A percentile compares a stretch with the other conserved stretches of the same genome.
Conservation (phyloP, 2,888 invertebrate species). For the Plebejus anna region DNA sequence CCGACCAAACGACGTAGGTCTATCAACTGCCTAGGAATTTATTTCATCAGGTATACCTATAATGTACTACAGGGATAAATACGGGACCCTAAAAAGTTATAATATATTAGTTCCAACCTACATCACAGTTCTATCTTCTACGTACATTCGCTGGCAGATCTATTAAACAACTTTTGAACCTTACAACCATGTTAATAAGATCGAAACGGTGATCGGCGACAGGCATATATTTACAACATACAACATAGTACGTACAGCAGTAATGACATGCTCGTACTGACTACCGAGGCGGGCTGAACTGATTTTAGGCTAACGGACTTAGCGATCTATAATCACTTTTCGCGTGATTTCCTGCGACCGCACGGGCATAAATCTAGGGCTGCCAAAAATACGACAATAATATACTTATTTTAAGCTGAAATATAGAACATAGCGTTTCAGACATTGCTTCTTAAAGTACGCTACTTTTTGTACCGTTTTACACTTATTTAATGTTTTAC, state of each 20-base stretch:
- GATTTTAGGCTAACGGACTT: slow-evolving; percentile 62
- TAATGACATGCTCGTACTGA: slow-evolving; percentile 35
- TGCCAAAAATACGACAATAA: slow-evolving; percentile 35
- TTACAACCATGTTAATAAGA: background rate
- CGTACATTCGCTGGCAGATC: background rate
- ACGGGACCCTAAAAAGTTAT: background rate
- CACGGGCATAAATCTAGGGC: slow-evolving; percentile 58
- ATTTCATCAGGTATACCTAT: too few relatives aligned
- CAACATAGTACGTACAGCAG: background rate
- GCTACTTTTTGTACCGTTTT: background rate
- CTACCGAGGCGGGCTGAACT: slow-evolving; percentile 42
- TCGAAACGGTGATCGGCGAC: background rate
- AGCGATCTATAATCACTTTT: slow-evolving; percentile 71
- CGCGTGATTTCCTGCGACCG: slow-evolving; percentile 65
- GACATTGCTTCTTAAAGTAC: background rate
- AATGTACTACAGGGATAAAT: too few relatives aligned
- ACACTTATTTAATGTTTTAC: background rate
- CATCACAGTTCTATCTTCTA: background rate
- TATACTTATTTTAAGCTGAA: background rate
- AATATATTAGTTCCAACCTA: background rate
- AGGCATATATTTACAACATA: background rate
- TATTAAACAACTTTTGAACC: background rate
- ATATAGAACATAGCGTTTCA: background rate
- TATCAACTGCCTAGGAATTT: too few relatives aligned
- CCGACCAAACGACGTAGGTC: too few relatives aligned